A percentile compares a stretch with the other conserved stretches of the same genome.
Evolutionary conservation across 23 tunicate genomes (phyloP).

Genomic region (Styela plicata): DNA sequence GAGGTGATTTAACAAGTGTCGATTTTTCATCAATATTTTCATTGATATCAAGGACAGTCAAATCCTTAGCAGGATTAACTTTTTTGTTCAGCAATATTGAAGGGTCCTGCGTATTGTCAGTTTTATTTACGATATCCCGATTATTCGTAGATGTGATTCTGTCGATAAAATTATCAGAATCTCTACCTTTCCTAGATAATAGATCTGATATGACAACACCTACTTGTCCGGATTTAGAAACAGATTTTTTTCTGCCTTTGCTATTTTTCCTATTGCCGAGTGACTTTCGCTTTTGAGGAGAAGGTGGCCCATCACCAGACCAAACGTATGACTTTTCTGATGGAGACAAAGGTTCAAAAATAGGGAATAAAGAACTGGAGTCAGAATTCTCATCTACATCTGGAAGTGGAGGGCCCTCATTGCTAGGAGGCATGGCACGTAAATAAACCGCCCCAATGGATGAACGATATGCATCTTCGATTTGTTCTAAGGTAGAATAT

Average conservation of each 20-base stretch:
- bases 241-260: background rate
- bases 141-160: background rate
- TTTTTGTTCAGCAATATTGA: background rate
- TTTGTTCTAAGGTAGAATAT: slow-evolving; percentile 34
- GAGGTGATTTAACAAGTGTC: background rate
- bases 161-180: background rate
- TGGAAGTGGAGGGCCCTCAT: slow-evolving; percentile 36
- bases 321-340: background rate
- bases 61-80: background rate
- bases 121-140: background rate
- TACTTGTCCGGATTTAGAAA: background rate
- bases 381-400: slow-evolving; percentile 30
- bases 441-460: slow-evolving; percentile 5
- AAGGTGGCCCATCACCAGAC: background rate
- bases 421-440: slow-evolving; percentile 45
- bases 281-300: slow-evolving; percentile 13
- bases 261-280: background rate
- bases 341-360: background rate
- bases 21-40: background rate
- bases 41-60: background rate
- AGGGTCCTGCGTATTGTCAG: background rate
- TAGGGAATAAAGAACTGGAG: background rate
- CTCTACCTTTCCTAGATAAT: background rate
- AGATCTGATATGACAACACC: background rate
- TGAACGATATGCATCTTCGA: slow-evolving; percentile 66